phyloP scores from a whole-genome alignment of 2,888 invertebrate genomes.

The Acanthosepion pharaonis region DNA sequence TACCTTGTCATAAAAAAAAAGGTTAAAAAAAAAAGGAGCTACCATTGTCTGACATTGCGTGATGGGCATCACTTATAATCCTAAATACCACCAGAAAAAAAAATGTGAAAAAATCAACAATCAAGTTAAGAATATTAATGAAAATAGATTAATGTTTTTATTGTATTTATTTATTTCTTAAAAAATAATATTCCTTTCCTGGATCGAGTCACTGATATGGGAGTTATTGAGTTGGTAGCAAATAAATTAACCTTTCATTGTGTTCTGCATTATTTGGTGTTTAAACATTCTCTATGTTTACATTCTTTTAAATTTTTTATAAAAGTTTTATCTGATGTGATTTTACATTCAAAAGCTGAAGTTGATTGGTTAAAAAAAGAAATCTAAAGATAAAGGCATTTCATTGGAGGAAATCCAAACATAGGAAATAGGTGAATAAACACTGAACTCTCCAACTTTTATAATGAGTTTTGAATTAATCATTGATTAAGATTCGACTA shows the following conservation, averaged over 20 bases:
- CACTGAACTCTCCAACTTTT: not conserved
- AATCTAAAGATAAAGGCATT: not conserved
- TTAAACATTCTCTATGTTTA: not conserved
- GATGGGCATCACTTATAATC: not conserved
- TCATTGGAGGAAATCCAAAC: not conserved
- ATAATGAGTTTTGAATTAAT: not conserved
- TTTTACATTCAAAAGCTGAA: not conserved
- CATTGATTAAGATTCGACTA: not conserved
- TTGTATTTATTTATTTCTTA: not conserved
- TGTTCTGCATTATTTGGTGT: not conserved
- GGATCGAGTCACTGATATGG: not conserved
- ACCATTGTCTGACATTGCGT: not conserved
- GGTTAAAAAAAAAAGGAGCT: not conserved
- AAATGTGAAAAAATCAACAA: not conserved
- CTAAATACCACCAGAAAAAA: not conserved
- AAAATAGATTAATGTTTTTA: not conserved
- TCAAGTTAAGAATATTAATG: not conserved
- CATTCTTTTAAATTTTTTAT: not conserved
- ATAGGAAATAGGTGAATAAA: not conserved
- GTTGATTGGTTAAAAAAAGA: not conserved
- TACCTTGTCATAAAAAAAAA: not conserved
- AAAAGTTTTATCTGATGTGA: not conserved
- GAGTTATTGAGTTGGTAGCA: not conserved
- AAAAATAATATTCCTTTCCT: not conserved
- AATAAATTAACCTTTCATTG: not conserved